Conservation (phyloP, 2,888 invertebrate species). For the Cosmia pyralina region DNA sequence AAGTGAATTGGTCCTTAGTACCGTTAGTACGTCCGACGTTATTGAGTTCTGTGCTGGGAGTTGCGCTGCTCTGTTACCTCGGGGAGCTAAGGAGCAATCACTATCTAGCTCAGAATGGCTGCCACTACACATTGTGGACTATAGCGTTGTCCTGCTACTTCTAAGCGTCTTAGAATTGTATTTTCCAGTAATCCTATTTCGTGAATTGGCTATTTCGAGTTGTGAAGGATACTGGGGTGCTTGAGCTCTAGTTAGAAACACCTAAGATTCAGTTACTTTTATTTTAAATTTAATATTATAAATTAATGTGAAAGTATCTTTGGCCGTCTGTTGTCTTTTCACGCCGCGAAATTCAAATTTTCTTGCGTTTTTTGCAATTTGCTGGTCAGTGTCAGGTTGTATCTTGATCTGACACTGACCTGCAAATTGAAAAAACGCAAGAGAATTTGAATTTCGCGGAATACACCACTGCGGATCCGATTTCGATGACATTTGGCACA, state of each 20-base stretch:
- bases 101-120: slow-evolving; percentile 28
- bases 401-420: too few species aligned
- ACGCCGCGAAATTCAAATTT: too few species aligned
- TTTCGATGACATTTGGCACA: background rate
- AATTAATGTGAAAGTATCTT: background rate
- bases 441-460: too few species aligned
- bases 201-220: slow-evolving; percentile 36
- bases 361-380: too few species aligned
- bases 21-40: slow-evolving; percentile 48
- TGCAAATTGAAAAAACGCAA: too few species aligned
- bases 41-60: slow-evolving; percentile 38
- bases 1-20: slow-evolving; percentile 59
- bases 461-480: background rate
- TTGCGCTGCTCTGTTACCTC: slow-evolving; percentile 1
- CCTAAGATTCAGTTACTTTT: slow-evolving; percentile 5
- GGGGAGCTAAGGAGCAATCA: slow-evolving; percentile 48
- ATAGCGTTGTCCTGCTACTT: slow-evolving; percentile 16
- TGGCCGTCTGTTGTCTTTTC: too few species aligned
- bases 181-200: slow-evolving; percentile 38
- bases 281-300: background rate
- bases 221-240: slow-evolving; percentile 13
- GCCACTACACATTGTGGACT: slow-evolving; percentile 23
- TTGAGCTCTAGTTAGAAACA: slow-evolving; percentile 24
- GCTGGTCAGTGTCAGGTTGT: too few species aligned
- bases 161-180: slow-evolving; percentile 30